Base-by-base conservation (phyloP, 2,797 vertebrate species). In the Chaunax sp. region DNA sequence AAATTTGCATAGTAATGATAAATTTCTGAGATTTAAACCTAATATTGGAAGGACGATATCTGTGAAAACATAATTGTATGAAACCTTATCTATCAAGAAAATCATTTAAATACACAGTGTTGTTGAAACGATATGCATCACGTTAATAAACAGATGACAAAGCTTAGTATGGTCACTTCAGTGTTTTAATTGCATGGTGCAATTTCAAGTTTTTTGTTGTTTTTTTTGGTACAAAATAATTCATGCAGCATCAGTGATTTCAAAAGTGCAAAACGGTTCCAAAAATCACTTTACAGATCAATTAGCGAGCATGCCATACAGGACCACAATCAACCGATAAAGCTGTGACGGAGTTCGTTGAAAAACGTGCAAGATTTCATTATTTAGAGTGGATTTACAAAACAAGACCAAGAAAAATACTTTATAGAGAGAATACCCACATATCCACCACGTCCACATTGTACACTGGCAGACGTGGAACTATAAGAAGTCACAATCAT, bases 201-300 rank as follows among this genome's bases (percentile, higher is more conserved):
- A 85, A 54, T 85, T 86, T 77, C 81, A 90, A 87, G 78, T 78
- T 43, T 15, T 60, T 71, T 69, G 61, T 69, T 79, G 8, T 10
- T 45, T 15, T 47, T 71, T 72, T 85, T 75, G 75, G 78, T 94
- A 93, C 92, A 92, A 94, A 94, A 86, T 74, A 80, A 75, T 80
- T 82, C 93, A 94, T 95, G 93, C 93, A 91, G 91, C 91, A 91
- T 90, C 69, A 61, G 67, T 86, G 66, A 72, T 84, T 90, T 90
- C 63, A 83, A 91, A 92, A 94, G 93, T 93, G 90, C 91, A 90
- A 91, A 92, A 92, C 87, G 58, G 80, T 58, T 90, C 78, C 74
- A 81, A 80, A 37, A 81, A 78, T 83, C 88, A 90, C 87, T 73
- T 55, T 64, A 89, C 81, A 84, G 71, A 80, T 83, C 79, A 88